Conservation (phyloP, 2,888 invertebrate genomes). For the Sialis lutaria region DNA sequence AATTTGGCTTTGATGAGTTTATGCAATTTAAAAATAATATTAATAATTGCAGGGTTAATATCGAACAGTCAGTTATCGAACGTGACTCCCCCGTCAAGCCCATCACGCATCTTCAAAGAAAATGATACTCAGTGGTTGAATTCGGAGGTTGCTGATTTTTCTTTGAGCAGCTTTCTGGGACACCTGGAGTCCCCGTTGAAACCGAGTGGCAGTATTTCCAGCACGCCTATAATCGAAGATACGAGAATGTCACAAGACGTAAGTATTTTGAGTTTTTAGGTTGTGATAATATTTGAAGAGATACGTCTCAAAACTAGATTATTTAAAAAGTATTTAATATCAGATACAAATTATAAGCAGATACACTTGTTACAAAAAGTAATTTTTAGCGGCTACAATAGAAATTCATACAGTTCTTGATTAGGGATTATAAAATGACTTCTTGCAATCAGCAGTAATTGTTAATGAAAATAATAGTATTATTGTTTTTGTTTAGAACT, state of each 20-base stretch:
- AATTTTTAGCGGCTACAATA: too few species aligned
- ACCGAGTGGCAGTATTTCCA: slow-evolving; percentile 17
- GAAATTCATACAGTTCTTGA: too few species aligned
- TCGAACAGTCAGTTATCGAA: neutral
- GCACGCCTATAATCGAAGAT: slow-evolving; percentile 23
- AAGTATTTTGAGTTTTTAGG: slow-evolving; percentile 15
- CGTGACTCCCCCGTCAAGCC: slow-evolving; percentile 30
- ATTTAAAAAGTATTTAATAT: too few species aligned
- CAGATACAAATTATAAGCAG: too few species aligned
- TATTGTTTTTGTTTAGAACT: neutral
- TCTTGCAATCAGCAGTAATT: too few species aligned
- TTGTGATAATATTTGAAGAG: too few species aligned
- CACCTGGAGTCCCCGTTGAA: slow-evolving; percentile 58
- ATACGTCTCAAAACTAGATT: too few species aligned
- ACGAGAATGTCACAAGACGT: slow-evolving; percentile 36
- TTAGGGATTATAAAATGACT: too few species aligned
- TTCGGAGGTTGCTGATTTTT: slow-evolving; percentile 68
- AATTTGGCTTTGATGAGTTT: neutral
- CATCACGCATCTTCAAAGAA: slow-evolving; percentile 47
- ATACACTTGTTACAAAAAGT: too few species aligned
- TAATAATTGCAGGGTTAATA: neutral
- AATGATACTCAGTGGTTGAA: slow-evolving; percentile 54
- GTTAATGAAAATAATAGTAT: too few species aligned
- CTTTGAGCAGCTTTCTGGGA: slow-evolving; percentile 68
- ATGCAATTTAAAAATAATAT: neutral